Conservation (phyloP, 2,113 vertebrate genomes). For the Gnathochromis pfefferi region DNA sequence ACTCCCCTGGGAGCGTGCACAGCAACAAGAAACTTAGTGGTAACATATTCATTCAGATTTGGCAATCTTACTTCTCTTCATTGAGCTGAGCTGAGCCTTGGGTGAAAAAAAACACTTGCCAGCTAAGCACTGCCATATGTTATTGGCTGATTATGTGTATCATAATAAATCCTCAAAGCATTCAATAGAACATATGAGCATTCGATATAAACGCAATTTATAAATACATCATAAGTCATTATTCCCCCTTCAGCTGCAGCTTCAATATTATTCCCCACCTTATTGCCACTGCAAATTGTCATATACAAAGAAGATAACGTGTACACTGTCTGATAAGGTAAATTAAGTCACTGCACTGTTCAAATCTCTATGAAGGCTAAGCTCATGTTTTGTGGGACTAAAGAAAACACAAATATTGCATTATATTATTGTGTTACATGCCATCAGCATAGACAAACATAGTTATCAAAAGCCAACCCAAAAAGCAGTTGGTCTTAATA, state of each 20-base stretch:
- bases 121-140: slow-evolving; percentile 36
- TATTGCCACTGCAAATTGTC: neutral
- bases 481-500: neutral
- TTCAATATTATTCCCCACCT: neutral
- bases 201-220: slow-evolving; percentile 34
- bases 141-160: slow-evolving; percentile 17
- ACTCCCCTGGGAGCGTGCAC: neutral
- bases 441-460: neutral
- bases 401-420: neutral
- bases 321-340: neutral
- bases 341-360: slow-evolving; percentile 1
- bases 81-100: neutral
- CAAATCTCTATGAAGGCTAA: neutral
- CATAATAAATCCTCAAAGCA: slow-evolving; percentile 35
- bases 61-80: neutral
- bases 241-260: slow-evolving; percentile 1
- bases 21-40: neutral
- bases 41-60: neutral
- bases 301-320: slow-evolving; percentile 29
- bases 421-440: neutral
- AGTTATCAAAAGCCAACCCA: neutral
- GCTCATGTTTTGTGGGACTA: neutral
- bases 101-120: slow-evolving; percentile 7
- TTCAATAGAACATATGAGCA: slow-evolving; percentile 6
- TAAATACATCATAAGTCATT: slow-evolving; percentile 49